A percentile compares a stretch with the other conserved stretches of the same genome.
Evolutionary conservation across 92 coral and sea anemone species (phyloP).

Genomic region (Heliopora coerulea): DNA sequence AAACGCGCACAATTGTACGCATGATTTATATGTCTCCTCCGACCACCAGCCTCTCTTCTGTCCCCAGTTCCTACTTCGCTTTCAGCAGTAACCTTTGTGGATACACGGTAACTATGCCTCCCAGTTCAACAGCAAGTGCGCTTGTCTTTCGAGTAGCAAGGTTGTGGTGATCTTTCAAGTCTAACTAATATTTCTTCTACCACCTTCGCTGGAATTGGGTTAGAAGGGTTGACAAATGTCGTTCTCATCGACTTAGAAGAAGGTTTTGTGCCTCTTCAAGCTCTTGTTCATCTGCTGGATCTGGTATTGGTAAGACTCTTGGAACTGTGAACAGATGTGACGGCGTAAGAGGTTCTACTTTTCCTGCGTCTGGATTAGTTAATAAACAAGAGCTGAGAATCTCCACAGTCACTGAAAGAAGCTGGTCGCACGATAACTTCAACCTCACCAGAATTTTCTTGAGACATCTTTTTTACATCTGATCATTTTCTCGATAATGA

Average conservation of each 20-base stretch:
- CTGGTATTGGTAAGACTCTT: no score
- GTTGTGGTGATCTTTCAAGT: constrained; percentile 44
- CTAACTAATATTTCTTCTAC: constrained; percentile 55
- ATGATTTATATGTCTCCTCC: constrained; percentile 49
- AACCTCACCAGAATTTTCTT: constrained; percentile 14
- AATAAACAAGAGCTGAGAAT: no score
- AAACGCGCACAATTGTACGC: constrained; percentile 55
- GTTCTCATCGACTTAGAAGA: constrained; percentile 22
- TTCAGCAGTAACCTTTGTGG: not conserved
- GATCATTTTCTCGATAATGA: not conserved
- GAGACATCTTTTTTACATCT: constrained; percentile 15
- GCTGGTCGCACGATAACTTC: not conserved
- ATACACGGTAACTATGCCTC: constrained; percentile 12
- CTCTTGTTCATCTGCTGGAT: not conserved
- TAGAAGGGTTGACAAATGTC: constrained; percentile 3
- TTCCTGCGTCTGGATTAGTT: no score
- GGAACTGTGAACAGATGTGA: no score
- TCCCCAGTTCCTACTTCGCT: constrained; percentile 14
- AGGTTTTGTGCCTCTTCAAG: not conserved
- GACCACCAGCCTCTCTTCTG: constrained; percentile 38
- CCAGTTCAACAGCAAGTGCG: no score
- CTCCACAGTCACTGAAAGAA: constrained; percentile 4
- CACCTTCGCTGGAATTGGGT: constrained; percentile 50
- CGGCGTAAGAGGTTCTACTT: no score
- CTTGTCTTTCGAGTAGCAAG: constrained; percentile 10